phyloP scores from a whole-genome alignment of 2,113 vertebrate species.

The Phyllopteryx taeniolatus region DNA sequence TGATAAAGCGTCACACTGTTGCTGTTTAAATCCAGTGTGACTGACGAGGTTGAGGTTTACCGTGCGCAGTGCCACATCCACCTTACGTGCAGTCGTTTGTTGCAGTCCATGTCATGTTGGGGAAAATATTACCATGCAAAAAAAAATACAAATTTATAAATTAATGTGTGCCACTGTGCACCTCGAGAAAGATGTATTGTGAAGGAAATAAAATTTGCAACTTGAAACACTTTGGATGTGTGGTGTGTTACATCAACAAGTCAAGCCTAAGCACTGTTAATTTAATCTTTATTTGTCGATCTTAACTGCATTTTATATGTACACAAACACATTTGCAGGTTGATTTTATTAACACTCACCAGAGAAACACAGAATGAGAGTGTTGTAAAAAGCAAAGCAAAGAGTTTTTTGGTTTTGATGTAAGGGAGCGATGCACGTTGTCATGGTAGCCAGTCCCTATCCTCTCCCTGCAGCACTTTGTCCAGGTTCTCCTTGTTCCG shows the following conservation, averaged over 20 bases:
- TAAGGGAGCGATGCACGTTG: constrained; percentile 3
- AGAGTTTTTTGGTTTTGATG: constrained; percentile 7
- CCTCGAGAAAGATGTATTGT: constrained; percentile 60
- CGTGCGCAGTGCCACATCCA: constrained; percentile 52
- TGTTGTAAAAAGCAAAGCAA: not conserved
- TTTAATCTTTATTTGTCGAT: constrained; percentile 71
- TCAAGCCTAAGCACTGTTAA: constrained; percentile 26
- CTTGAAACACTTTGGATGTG: constrained; percentile 16
- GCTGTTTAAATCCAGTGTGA: constrained; percentile 49
- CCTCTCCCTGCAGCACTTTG: constrained; percentile 50
- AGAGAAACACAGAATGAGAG: constrained; percentile 15
- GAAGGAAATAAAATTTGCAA: constrained; percentile 73
- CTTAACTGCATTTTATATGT: constrained; percentile 64
- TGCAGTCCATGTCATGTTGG: constrained; percentile 49
- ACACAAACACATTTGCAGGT: constrained; percentile 38
- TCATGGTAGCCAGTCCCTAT: constrained; percentile 70
- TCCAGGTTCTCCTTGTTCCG: constrained; percentile 67
- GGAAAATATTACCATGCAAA: constrained; percentile 62
- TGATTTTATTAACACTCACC: constrained; percentile 36
- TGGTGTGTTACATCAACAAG: not conserved
- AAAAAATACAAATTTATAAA: constrained; percentile 66
- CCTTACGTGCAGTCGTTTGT: constrained; percentile 61
- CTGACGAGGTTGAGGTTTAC: constrained; percentile 44
- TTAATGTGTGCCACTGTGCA: constrained; percentile 67
- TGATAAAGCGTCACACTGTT: constrained; percentile 18